Conservation (phyloP, 2,888 invertebrate species). For the Leucophenga maculata region DNA sequence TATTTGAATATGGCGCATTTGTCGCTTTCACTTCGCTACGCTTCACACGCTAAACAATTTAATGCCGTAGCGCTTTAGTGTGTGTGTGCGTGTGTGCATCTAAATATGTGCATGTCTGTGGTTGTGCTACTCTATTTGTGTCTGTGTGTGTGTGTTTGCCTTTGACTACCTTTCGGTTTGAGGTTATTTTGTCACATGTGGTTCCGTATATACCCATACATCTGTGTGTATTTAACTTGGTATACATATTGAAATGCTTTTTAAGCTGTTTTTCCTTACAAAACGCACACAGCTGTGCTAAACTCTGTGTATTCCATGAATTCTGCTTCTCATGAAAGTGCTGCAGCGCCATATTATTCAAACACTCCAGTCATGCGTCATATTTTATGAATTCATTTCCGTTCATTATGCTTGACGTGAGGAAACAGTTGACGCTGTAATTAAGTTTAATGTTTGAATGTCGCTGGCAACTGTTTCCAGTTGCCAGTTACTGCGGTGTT, state of each 20-base stretch:
- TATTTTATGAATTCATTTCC: slow-evolving; percentile 65
- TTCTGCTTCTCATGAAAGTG: neutral
- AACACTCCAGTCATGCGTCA: slow-evolving; percentile 57
- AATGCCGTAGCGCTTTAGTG: slow-evolving; percentile 20
- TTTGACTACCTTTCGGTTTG: neutral
- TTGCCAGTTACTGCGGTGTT: too few relatives aligned
- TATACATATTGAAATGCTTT: slow-evolving; percentile 15
- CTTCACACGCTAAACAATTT: neutral
- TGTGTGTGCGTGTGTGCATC: slow-evolving; percentile 13
- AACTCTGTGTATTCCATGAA: neutral
- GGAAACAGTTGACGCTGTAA: slow-evolving; percentile 54
- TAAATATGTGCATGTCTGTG: too few relatives aligned
- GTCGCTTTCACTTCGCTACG: slow-evolving; percentile 19
- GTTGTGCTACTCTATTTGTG: neutral
- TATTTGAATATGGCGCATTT: slow-evolving; percentile 33
- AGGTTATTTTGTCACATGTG: slow-evolving; percentile 10
- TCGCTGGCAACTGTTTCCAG: too few relatives aligned
- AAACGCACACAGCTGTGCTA: slow-evolving; percentile 35
- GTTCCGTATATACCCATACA: neutral
- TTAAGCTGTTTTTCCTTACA: slow-evolving; percentile 24
- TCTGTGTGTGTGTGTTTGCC: neutral
- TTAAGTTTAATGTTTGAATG: slow-evolving; percentile 48
- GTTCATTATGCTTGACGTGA: slow-evolving; percentile 63
- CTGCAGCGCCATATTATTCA: slow-evolving; percentile 53
- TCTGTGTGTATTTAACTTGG: slow-evolving; percentile 11